Base-by-base conservation (phyloP, 2,113 vertebrate genomes). In the Solenodon paradoxus region DNA sequence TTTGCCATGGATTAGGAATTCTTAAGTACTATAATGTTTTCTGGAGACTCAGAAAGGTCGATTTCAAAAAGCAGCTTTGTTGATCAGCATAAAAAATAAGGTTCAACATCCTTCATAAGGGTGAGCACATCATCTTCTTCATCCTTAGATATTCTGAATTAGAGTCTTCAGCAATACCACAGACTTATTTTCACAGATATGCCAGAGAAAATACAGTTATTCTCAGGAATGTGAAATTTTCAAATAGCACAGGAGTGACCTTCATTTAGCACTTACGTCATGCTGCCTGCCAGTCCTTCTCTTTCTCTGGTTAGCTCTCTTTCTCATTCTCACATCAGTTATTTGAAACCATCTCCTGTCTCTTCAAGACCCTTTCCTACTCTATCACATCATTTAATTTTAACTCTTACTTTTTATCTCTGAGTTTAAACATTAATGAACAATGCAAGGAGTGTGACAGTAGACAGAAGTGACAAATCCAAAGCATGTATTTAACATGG, bases 1-100 rank as follows among this genome's bases (percentile, higher is more conserved):
- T 93, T 80, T 89, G 19, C 69, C 38, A 16, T 84, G 42, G 47
- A 59, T 95, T 96, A 94, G 66, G n/a, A 93, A 51, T 90, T 88
- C n/a, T 88, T 88, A 92, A 79, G n/a, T 95, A 64, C 7, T 45
- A 0, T 71, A 85, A 61, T 88, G 57, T 95, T 95, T 22, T 89
- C 47, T 64, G 32, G 86, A 90, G 35, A 59, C 32, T 78, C 51
- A 90, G 78, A 71, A 95, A 97, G 74, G 77, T 91, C 88, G 64
- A 28, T 28, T 96, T 95, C 79, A 86, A 53, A 93, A 72, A 30
- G n/a, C 12, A 80, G 3, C 71, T n/a, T 7, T 95, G 47, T 77
- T 91, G 66, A 77, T 40, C 59, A 93, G 24, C 53, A 55, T 81
- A 24, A 57, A 92, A 92, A 77, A 35, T 16, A 89, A 75, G 20